Evolutionary conservation across 1,140 invertebrate genomes (phyloP).

Genomic region (Anagrus nilaparvatae): DNA sequence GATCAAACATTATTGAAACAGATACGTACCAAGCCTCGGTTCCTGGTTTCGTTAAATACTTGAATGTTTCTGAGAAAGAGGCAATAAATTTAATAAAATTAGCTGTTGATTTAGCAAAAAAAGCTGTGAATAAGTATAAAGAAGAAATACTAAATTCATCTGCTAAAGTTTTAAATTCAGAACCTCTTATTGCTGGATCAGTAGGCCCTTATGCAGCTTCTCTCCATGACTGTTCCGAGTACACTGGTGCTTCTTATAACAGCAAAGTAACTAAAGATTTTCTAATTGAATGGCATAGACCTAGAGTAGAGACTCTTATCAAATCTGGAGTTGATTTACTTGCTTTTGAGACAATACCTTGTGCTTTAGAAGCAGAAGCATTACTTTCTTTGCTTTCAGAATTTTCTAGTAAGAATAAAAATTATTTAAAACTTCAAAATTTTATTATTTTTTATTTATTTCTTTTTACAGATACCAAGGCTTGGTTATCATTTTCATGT

Average conservation of each 20-base stretch:
- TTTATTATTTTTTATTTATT: no score
- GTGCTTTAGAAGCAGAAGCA: slow-evolving; percentile 67
- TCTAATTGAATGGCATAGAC: slow-evolving; percentile 72
- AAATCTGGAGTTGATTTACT: slow-evolving; percentile 71
- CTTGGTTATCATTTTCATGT: slow-evolving; percentile 78
- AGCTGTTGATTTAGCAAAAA: slow-evolving; percentile 60
- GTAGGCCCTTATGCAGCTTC: slow-evolving; percentile 87
- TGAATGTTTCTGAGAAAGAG: slow-evolving; percentile 52
- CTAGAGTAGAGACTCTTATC: slow-evolving; percentile 63
- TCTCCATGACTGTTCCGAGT: slow-evolving; percentile 85
- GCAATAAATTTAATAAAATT: slow-evolving; percentile 59
- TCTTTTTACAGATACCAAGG: no score
- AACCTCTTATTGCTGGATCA: slow-evolving; percentile 67
- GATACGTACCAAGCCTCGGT: slow-evolving; percentile 86
- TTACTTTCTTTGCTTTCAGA: slow-evolving; percentile 61
- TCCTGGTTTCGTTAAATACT: slow-evolving; percentile 62
- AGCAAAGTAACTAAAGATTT: slow-evolving; percentile 53
- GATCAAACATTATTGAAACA: slow-evolving; percentile 74
- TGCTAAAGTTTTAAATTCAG: slow-evolving; percentile 23
- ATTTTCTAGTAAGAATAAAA: no score
- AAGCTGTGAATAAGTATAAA: slow-evolving; percentile 48
- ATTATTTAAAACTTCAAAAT: no score
- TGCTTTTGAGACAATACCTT: slow-evolving; percentile 86
- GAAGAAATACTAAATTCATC: slow-evolving; percentile 45
- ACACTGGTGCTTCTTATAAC: slow-evolving; percentile 74